These are phyloP conservation scores for Mythimna vitellina DNA, from an alignment of 2,888 invertebrate genomes.

Conservation along the genomic window DNA sequence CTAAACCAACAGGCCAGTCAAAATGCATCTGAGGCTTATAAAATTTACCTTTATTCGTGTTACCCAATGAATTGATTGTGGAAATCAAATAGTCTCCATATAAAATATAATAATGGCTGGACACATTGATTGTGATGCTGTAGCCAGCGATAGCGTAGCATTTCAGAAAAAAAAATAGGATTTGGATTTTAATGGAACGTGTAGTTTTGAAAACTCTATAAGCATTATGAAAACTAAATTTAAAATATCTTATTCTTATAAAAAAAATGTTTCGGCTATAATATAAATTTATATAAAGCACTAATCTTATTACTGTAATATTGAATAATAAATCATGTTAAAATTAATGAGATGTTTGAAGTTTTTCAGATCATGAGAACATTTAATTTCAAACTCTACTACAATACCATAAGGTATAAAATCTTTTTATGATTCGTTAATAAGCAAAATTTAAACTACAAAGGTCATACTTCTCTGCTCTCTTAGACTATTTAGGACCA, in stretches of 20 bases:
- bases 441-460: conserved; percentile 18
- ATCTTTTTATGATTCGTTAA: not conserved
- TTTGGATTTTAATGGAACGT: not conserved
- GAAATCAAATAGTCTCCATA: too few relatives aligned
- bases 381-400: not conserved
- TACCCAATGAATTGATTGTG: too few relatives aligned
- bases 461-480: conserved; percentile 6
- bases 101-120: too few relatives aligned
- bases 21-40: too few relatives aligned
- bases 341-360: conserved; percentile 20
- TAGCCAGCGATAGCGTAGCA: not conserved
- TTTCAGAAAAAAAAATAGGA: not conserved
- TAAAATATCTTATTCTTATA: not conserved
- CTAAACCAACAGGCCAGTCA: too few relatives aligned
- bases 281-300: not conserved
- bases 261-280: not conserved
- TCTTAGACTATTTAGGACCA: conserved; percentile 30
- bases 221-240: not conserved
- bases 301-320: not conserved
- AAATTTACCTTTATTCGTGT: too few relatives aligned
- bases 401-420: not conserved
- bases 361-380: not conserved
- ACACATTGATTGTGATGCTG: too few relatives aligned
- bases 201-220: not conserved
- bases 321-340: not conserved